Base-by-base conservation (phyloP, 2,888 invertebrate genomes). In the Hyppa rectilinea region DNA sequence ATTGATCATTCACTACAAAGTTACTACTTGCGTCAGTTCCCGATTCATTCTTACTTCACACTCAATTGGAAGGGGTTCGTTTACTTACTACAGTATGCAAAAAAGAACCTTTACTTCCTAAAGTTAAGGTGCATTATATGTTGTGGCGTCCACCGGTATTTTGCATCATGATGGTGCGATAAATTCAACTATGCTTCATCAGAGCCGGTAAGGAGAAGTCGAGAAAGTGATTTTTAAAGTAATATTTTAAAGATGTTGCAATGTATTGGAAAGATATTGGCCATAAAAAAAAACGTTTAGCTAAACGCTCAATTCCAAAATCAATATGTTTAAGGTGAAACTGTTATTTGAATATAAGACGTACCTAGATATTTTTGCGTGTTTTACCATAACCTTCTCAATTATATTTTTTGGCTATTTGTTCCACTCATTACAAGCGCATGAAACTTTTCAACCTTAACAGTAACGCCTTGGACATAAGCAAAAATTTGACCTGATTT, bases 21-120 rank as follows among this genome's bases (percentile, higher is more conserved):
- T 82, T 78, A 75, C 71, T 71, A 77, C 74, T 81, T 64, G 69
- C 73, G 72, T 79, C 81, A 81, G 83, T 75, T 82, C 82, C 73
- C 82, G 84, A 89, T 90, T 90, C 87, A 90, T 90, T 88, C 87
- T 89, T 87, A 83, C 86, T 89, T 88, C 85, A 88, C 89, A 89
- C 88, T 85, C 85, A 84, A 85, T 82, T 87, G 85, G 85, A 84
- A 88, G 89, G 90, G 90, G 90, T 85, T 80, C 55, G 40, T 31
- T 47, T 53, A 29, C 29, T 47, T 7, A 45, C 7, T 5, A 1
- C 9, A 34, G 2, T 34, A 53, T 3, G 4, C 23, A 29, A 79
- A 64, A 75, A 53, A 59, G 9, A n/a, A 71, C 71, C 59, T 64
- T 74, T 20, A 0, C 0, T 1, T 6, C 0, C 4, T 14, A 0